phyloP scores from a whole-genome alignment of 2,888 invertebrate genomes.

The Dascillus cervinus region DNA sequence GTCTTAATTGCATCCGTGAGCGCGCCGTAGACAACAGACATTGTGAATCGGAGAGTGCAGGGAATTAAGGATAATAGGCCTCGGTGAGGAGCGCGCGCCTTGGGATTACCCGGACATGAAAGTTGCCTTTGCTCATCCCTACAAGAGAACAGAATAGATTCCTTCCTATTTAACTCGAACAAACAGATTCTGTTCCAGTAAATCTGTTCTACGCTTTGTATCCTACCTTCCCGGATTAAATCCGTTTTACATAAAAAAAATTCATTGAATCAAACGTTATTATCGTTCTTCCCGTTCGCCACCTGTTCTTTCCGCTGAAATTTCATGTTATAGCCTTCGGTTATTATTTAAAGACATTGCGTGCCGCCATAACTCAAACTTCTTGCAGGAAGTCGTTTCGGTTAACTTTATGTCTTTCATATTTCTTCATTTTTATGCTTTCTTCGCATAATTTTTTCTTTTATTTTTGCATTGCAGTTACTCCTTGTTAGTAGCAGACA shows the following conservation, averaged over 20 bases:
- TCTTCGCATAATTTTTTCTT: no score
- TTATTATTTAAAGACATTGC: slow-evolving; percentile 32
- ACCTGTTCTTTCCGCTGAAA: slow-evolving; percentile 17
- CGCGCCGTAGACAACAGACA: slow-evolving; percentile 28
- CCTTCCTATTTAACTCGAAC: slow-evolving; percentile 29
- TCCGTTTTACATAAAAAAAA: no score
- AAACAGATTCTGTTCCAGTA: slow-evolving; percentile 27
- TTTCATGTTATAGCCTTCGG: slow-evolving; percentile 15
- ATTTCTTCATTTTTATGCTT: slow-evolving; percentile 45
- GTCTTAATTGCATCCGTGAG: slow-evolving; percentile 32
- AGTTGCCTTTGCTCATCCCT: slow-evolving; percentile 23
- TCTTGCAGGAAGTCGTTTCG: slow-evolving; percentile 33
- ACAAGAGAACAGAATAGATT: slow-evolving; percentile 26
- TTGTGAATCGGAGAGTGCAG: slow-evolving; percentile 33
- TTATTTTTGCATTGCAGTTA: no score
- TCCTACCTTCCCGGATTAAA: no score
- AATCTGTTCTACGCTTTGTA: slow-evolving; percentile 21
- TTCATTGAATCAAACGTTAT: neutral
- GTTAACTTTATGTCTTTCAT: slow-evolving; percentile 41
- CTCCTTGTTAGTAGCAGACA: no score
- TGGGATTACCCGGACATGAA: slow-evolving; percentile 26
- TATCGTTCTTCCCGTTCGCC: slow-evolving; percentile 10
- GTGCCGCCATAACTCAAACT: slow-evolving; percentile 36
- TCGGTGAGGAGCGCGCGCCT: slow-evolving; percentile 23
- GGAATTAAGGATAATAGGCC: slow-evolving; percentile 32